A percentile compares a stretch with the other conserved stretches of the same genome.
These are phyloP conservation scores for Tetraneura akinire DNA, from an alignment of 1,140 invertebrate species.

Conservation along the genomic window DNA sequence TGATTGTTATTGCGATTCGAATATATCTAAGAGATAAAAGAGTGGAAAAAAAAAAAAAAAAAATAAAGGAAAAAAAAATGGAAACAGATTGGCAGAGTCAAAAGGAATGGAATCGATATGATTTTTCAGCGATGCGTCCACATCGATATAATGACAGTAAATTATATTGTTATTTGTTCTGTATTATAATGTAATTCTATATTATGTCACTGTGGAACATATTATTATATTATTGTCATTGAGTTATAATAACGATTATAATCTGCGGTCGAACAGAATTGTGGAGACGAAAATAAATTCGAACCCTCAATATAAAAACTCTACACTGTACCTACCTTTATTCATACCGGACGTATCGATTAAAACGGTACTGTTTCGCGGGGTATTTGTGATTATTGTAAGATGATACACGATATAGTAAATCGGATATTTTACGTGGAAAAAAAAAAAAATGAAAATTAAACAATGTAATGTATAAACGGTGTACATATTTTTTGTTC, in stretches of 20 bases:
- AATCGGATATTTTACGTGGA: constrained; percentile 47
- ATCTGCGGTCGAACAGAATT: constrained; percentile 12
- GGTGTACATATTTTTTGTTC: constrained; percentile 51
- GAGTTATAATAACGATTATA: background rate
- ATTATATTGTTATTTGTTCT: constrained; percentile 8
- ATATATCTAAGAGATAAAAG: too few relatives aligned
- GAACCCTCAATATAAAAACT: background rate
- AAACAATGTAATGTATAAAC: constrained; percentile 49
- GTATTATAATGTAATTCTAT: background rate
- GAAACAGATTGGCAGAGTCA: constrained; percentile 36
- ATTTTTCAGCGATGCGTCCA: constrained; percentile 21
- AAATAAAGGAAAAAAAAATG: constrained; percentile 8
- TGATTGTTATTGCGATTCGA: background rate
- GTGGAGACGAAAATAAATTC: constrained; percentile 21
- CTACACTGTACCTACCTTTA: constrained; percentile 5
- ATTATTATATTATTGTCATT: constrained; percentile 23
- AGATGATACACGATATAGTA: constrained; percentile 41
- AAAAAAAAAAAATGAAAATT: constrained; percentile 28
- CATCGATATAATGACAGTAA: constrained; percentile 12
- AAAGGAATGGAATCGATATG: constrained; percentile 47
- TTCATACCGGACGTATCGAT: constrained; percentile 51
- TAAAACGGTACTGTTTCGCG: constrained; percentile 48
- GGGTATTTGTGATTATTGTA: background rate
- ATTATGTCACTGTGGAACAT: constrained; percentile 14
- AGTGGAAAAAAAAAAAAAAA: background rate